These are phyloP conservation scores for Drosophila tani DNA, from an alignment of 1,140 invertebrate species.

Conservation along the genomic window DNA sequence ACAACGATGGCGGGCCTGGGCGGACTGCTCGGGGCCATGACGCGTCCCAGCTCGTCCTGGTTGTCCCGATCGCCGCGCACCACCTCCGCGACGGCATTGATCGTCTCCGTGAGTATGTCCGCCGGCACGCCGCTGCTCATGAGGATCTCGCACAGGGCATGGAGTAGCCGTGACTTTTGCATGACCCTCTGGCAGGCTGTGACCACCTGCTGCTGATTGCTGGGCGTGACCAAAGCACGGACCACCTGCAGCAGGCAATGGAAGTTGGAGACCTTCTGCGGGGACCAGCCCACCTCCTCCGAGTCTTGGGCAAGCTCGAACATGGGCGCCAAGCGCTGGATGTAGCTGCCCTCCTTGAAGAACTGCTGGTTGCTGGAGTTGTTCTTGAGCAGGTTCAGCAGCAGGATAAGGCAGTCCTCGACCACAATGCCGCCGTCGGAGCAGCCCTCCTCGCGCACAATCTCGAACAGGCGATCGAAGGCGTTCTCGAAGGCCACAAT, in stretches of 20 bases:
- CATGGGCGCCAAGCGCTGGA: constrained; percentile 95
- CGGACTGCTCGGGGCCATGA: constrained; percentile 96
- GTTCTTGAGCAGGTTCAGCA: constrained; percentile 97
- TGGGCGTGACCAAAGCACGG: constrained; percentile 94
- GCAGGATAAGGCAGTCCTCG: constrained; percentile 98
- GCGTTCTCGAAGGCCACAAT: constrained; percentile 99
- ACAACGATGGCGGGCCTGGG: constrained; percentile 97
- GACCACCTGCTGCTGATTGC: constrained; percentile 90
- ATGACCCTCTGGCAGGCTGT: constrained; percentile 95
- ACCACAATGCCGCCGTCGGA: constrained; percentile 99
- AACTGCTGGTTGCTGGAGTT: constrained; percentile 99
- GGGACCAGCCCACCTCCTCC: constrained; percentile 93
- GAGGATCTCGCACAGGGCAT: constrained; percentile 94
- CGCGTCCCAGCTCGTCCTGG: constrained; percentile 96
- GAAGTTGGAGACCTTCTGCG: constrained; percentile 98
- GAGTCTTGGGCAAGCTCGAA: constrained; percentile 90
- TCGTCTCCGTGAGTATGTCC: constrained; percentile 97
- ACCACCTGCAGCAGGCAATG: constrained; percentile 96
- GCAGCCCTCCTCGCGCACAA: constrained; percentile 96
- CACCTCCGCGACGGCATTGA: constrained; percentile 97
- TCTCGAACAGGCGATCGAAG: constrained; percentile 97
- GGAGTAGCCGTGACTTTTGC: constrained; percentile 92
- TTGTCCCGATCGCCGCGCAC: constrained; percentile 96
- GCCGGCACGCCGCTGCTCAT: constrained; percentile 98
- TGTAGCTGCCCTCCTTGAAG: constrained; percentile 98